phyloP scores from a whole-genome alignment of 2,888 invertebrate species.

The Leptodirus hochenwartii region DNA sequence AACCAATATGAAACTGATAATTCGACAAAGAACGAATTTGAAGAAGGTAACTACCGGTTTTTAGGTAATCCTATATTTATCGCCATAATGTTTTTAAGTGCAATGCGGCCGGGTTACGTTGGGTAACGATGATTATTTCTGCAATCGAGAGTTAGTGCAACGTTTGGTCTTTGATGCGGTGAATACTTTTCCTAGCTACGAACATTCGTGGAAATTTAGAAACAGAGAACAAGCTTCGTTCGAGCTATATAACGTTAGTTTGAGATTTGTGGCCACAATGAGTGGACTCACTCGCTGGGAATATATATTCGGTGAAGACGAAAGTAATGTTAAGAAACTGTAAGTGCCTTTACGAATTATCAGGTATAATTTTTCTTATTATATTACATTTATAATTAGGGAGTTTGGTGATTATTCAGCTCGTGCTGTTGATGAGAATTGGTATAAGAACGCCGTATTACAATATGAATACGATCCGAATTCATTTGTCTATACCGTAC shows the following conservation, averaged over 20 bases:
- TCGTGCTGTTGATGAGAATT: constrained; percentile 70
- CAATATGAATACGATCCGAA: constrained; percentile 62
- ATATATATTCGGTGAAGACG: constrained; percentile 45
- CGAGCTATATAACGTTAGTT: constrained; percentile 47
- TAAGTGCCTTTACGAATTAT: too few species aligned
- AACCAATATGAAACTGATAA: constrained; percentile 39
- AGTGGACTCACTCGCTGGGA: constrained; percentile 83
- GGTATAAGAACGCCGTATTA: constrained; percentile 80
- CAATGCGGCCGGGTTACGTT: constrained; percentile 47
- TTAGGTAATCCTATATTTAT: constrained; percentile 17
- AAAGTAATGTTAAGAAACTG: constrained; percentile 25
- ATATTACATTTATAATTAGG: constrained; percentile 20
- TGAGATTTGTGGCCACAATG: constrained; percentile 74
- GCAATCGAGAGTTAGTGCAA: constrained; percentile 69
- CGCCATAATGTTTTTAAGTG: constrained; percentile 26
- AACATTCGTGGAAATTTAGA: constrained; percentile 22
- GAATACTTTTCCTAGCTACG: constrained; percentile 36
- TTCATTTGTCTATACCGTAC: constrained; percentile 61
- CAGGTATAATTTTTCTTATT: neutral
- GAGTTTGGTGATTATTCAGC: constrained; percentile 61
- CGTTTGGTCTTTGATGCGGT: constrained; percentile 78
- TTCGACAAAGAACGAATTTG: constrained; percentile 17
- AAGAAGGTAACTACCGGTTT: constrained; percentile 20
- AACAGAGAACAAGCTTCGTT: constrained; percentile 35
- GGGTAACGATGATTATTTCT: constrained; percentile 56